Evolutionary conservation across 2,797 vertebrate genomes (phyloP).

Genomic region (Ptychobarbus kaznakovi): DNA sequence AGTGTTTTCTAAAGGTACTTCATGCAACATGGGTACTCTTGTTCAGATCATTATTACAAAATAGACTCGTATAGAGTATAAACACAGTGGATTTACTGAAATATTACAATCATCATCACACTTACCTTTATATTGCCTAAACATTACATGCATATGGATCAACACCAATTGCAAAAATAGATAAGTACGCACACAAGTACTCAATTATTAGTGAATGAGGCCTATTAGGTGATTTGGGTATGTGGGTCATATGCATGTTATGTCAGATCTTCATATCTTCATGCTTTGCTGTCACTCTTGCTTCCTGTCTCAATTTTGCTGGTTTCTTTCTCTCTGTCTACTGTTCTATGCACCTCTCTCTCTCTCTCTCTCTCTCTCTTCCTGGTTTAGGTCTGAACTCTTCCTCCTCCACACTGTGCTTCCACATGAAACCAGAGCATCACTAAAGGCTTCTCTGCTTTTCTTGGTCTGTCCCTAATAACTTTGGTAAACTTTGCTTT

Average conservation of each 20-base stretch:
- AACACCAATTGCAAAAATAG: not conserved
- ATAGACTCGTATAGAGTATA: not conserved
- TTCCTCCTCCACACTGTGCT: slow-evolving; percentile 96
- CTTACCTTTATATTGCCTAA: slow-evolving; percentile 6
- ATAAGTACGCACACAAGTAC: not conserved
- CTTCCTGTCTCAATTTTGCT: slow-evolving; percentile 65
- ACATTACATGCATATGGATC: slow-evolving; percentile 27
- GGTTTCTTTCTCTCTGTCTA: slow-evolving; percentile 69
- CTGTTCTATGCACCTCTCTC: slow-evolving; percentile 64
- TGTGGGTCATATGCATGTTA: slow-evolving; percentile 54
- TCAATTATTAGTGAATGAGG: not conserved
- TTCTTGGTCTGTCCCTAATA: slow-evolving; percentile 98
- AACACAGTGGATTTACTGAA: not conserved
- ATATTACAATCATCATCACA: not conserved
- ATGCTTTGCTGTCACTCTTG: slow-evolving; percentile 62
- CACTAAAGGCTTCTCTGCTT: slow-evolving; percentile 99
- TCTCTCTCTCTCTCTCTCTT: slow-evolving; percentile 68
- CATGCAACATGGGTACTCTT: slow-evolving; percentile 3
- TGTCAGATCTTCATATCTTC: slow-evolving; percentile 66
- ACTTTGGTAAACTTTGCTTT: slow-evolving; percentile 92
- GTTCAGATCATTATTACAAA: not conserved
- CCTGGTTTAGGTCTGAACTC: slow-evolving; percentile 98
- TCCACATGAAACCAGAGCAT: slow-evolving; percentile 99
- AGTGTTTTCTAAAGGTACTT: slow-evolving; percentile 17
- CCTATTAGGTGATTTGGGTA: not conserved